These are phyloP conservation scores for Chromobotia macracanthus DNA, from an alignment of 2,797 vertebrate species.

Conservation along the genomic window DNA sequence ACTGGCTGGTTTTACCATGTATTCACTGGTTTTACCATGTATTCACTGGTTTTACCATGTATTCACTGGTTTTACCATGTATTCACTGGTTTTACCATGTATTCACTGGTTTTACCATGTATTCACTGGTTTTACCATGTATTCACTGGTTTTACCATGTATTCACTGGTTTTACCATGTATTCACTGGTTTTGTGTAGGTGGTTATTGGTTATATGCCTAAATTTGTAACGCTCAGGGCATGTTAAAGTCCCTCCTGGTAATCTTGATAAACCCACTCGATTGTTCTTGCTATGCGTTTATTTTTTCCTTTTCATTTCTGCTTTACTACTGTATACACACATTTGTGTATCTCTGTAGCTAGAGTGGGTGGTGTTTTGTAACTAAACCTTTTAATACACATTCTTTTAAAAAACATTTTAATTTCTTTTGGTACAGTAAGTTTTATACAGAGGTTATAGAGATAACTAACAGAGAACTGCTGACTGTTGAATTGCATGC, in stretches of 20 bases:
- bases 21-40: too few relatives aligned
- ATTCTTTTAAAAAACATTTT: neutral
- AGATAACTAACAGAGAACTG: neutral
- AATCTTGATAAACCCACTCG: slow-evolving; percentile 2
- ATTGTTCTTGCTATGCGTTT: neutral
- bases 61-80: too few relatives aligned
- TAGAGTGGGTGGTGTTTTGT: neutral
- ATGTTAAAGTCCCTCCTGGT: neutral
- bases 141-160: too few relatives aligned
- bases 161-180: too few relatives aligned
- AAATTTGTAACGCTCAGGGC: slow-evolving; percentile 9
- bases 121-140: too few relatives aligned
- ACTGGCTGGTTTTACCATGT: neutral
- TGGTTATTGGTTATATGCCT: neutral
- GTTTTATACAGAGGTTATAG: too few relatives aligned
- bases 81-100: too few relatives aligned
- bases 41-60: too few relatives aligned
- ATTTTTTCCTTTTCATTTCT: neutral
- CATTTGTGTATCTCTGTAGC: slow-evolving; percentile 3
- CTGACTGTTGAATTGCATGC: neutral
- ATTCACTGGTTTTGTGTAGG: neutral
- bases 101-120: too few relatives aligned
- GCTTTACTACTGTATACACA: neutral
- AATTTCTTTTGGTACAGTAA: neutral
- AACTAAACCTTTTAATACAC: neutral